Base-by-base conservation (phyloP, 2,797 vertebrate species). In the Euthynnus affinis region DNA sequence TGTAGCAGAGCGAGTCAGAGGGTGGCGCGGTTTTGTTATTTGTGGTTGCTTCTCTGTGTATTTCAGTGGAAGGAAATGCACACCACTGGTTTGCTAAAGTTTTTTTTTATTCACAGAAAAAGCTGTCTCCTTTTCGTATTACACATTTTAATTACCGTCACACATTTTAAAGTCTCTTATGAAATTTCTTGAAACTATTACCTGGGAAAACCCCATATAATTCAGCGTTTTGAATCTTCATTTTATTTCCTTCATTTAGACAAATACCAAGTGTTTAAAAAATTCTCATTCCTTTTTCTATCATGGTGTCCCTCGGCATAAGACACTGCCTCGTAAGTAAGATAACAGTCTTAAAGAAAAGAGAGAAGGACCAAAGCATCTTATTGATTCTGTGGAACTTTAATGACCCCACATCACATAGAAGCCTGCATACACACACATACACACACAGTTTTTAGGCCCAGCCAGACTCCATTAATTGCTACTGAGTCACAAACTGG, bases 401-500 rank as follows among this genome's bases (percentile, higher is more conserved):
- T 57, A 52, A 58, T 65, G 46, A 71, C 48, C 17, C 9, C 4
- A 65, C 23, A 48, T 49, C 9, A 14, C 12, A 40, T 49, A 71
- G 20, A 66, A 61, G 37, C 58, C 53, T 9, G n/a, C 42, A 59
- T 6, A 46, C 5, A 22, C 40, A 63, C 29, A 46, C 1, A 44
- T 15, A 23, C 48, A 61, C 34, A 48, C 53, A 69, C 3, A 53
- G 56, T 40, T 20, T 72, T 49, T 49, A 51, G 34, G 25, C 27
- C 5, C 53, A 82, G 46, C 52, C 64, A 51, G 42, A 62, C 58
- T 79, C 61, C 34, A 62, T 58, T 74, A 79, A 78, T 82, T 78
- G 62, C 71, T 29, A 40, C 40, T 90, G 88, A 91, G 74, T 92
- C 89, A 88, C 63, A 78, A 64, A 78, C 51, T 22, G 55, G 44